Percentiles rank a stretch among this genome's conserved stretches.
Conservation (phyloP, 92 coral and sea anemone species). For the Epizoanthus rinbou region DNA sequence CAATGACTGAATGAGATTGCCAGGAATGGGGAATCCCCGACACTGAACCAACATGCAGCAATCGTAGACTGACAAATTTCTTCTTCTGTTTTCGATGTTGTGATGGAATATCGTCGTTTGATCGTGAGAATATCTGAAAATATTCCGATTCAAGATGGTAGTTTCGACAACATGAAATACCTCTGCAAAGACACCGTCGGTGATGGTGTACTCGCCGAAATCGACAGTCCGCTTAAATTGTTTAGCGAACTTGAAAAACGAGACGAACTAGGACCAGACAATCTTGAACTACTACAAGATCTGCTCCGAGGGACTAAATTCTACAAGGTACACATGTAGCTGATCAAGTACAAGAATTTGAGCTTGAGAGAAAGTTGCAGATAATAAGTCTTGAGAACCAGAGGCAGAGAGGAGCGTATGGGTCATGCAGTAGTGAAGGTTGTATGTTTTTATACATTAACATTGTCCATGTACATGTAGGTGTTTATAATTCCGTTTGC, state of each 20-base stretch:
- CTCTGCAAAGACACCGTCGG: constrained; percentile 22
- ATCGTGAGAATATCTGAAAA: constrained; percentile 21
- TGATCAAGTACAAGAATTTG: constrained; percentile 21
- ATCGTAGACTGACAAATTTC: too few species aligned
- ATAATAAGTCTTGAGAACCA: constrained; percentile 11
- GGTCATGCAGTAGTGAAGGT: too few species aligned
- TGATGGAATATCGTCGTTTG: constrained; percentile 9
- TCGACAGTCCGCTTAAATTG: constrained; percentile 2
- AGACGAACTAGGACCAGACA: constrained; percentile 2
- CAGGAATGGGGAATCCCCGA: constrained; percentile 32
- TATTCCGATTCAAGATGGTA: constrained; percentile 9
- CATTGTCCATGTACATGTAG: too few species aligned
- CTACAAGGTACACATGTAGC: constrained; percentile 20
- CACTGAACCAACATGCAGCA: too few species aligned
- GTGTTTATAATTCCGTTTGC: too few species aligned
- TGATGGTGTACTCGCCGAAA: neutral
- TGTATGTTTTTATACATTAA: too few species aligned
- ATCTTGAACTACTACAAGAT: neutral
- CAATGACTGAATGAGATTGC: neutral
- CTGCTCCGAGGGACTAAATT: neutral
- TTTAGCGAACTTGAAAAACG: constrained; percentile 27
- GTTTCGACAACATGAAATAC: constrained; percentile 5
- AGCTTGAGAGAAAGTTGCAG: constrained; percentile 21
- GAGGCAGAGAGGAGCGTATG: neutral
- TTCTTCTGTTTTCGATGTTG: too few species aligned